Evolutionary conservation across 2,888 invertebrate genomes (phyloP).

Genomic region (Psococerastis gibbosa): DNA sequence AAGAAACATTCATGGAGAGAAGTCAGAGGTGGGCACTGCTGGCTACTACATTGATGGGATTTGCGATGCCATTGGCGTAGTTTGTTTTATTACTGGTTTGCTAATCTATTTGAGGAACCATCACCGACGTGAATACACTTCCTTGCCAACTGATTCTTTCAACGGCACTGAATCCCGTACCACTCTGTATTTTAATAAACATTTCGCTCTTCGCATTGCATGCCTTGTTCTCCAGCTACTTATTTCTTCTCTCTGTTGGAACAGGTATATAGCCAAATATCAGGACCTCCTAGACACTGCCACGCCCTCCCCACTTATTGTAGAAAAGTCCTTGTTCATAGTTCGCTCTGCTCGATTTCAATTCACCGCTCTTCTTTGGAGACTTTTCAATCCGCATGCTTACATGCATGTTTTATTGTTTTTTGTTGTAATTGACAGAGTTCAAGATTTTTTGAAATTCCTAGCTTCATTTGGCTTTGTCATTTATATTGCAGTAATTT

Average conservation of each 20-base stretch:
- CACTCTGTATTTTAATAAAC: conserved; percentile 24
- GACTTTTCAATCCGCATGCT: conserved; percentile 60
- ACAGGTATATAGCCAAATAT: conserved; percentile 62
- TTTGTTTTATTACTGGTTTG: conserved; percentile 49
- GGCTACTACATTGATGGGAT: conserved; percentile 71
- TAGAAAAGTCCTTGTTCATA: conserved; percentile 25
- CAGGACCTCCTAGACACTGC: conserved; percentile 54
- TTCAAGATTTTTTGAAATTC: conserved; percentile 53
- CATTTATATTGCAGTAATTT: conserved; percentile 43
- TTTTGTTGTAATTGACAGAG: conserved; percentile 62
- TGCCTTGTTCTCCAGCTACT: conserved; percentile 51
- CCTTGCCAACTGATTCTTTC: neutral
- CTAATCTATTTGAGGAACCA: conserved; percentile 49
- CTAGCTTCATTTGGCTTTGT: conserved; percentile 54
- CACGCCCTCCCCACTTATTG: conserved; percentile 20
- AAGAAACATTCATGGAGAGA: conserved; percentile 53
- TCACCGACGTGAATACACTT: conserved; percentile 48
- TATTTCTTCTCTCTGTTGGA: conserved; percentile 62
- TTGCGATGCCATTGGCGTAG: conserved; percentile 59
- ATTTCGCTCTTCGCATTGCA: conserved; percentile 42
- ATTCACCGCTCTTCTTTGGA: conserved; percentile 52
- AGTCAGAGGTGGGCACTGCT: conserved; percentile 57
- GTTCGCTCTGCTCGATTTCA: conserved; percentile 58
- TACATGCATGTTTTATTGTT: conserved; percentile 52
- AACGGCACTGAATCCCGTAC: neutral